Base-by-base conservation (phyloP, 2,888 invertebrate species). In the Cosmopolites sordidus region DNA sequence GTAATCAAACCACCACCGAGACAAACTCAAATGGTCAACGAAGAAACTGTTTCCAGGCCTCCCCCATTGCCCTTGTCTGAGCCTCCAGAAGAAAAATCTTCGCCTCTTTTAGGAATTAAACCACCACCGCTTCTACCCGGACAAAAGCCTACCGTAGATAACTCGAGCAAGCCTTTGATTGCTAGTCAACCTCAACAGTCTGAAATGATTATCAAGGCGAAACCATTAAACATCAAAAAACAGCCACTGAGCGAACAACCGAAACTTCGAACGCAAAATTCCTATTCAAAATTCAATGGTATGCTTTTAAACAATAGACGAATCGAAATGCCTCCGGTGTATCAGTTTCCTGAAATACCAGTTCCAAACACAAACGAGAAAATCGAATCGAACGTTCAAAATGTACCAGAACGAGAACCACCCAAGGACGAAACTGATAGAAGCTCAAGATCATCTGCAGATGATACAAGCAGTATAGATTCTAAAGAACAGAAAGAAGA, bases 311-410 rank as follows among this genome's bases (percentile, higher is more conserved):
- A 82, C 62, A 84, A 84, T 65, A 86, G 83, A 63, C 77, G 89
- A 55, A 88, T 89, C 64, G 89, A 89, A 73, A 87, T 90, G 85
- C 89, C 89, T 46, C 86, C 89, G 11, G 85, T 87, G 15, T 89
- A 88, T 71, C 76, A 89, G 47, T 89, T 89, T 73, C 86, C 89
- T 8, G 58, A 58, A 45, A 15, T 17, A 15, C 51, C 46, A 48
- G 48, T 48, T 9, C 9, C 27, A 9, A 27, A 9, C 9, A 11
- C 33, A 4, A 22, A 22, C 22, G 51, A 54, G 3, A 54, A 55
- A 51, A 45, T 33, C 8, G 51, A 56, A 27, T 15, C 40, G 11
- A 46, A 15, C 16, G 6, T 15, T 3, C 48, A 39, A 33, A 12
- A 12, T 6, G 30, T 1, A 14, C 15, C 43, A 4, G 56, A 59